These are phyloP conservation scores for Drosophila guanche DNA, from an alignment of 1,140 invertebrate genomes.

Conservation along the genomic window DNA sequence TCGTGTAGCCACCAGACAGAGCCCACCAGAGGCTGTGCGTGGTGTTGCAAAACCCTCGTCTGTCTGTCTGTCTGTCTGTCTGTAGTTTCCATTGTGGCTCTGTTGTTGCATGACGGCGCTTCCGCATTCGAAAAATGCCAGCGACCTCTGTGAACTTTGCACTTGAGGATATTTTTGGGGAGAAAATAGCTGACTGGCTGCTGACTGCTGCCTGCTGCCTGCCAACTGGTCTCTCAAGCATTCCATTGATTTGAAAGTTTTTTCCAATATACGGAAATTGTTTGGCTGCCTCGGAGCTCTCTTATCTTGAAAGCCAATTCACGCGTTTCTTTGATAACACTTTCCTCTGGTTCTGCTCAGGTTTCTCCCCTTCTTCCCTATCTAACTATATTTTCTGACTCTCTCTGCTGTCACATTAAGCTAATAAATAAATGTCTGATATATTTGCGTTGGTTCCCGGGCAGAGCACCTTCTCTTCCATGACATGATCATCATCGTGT, in stretches of 20 bases:
- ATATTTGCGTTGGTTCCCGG: constrained; percentile 31
- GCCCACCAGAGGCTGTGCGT: too few species aligned
- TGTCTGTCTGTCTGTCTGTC: too few species aligned
- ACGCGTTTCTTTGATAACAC: constrained; percentile 29
- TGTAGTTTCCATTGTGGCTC: too few species aligned
- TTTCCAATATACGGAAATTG: background rate
- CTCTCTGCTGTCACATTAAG: constrained; percentile 8
- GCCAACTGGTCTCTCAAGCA: too few species aligned
- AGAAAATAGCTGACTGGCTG: constrained; percentile 1
- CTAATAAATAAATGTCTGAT: constrained; percentile 27
- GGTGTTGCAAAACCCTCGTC: too few species aligned
- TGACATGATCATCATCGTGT: constrained; percentile 17
- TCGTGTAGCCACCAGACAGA: too few species aligned
- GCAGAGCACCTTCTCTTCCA: constrained; percentile 6
- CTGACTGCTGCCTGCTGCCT: background rate
- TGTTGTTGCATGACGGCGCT: too few species aligned
- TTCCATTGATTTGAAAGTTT: too few species aligned
- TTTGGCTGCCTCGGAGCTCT: constrained; percentile 1
- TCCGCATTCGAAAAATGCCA: too few species aligned
- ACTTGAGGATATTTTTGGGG: too few species aligned
- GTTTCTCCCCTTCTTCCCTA: constrained; percentile 10
- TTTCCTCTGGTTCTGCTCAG: background rate
- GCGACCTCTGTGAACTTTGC: too few species aligned
- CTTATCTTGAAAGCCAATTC: constrained; percentile 19
- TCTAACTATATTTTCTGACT: too few species aligned